Base-by-base conservation (phyloP, 2,888 invertebrate genomes). In the Xestia c-nigrum region DNA sequence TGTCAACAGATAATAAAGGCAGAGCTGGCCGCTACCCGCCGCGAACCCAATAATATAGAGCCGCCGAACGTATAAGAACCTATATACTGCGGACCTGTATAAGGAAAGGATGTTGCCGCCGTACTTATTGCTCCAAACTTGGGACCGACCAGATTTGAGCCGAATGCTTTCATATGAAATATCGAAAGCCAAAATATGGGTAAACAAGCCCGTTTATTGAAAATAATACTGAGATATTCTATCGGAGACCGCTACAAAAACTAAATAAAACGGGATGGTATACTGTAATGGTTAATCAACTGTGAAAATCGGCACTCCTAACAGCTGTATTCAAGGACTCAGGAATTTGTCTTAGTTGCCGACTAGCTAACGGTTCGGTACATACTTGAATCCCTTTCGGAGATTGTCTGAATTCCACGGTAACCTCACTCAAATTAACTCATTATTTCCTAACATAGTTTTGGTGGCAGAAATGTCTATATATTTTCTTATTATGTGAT, bases 1-100 rank as follows among this genome's bases (percentile, higher is more conserved):
- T 93, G 93, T 92, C 91, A 92, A 92, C 92, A 91, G 92, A 93
- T 93, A 94, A 94, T 94, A 94, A 93, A 92, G 89, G 92, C 88
- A 88, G 90, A 90, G 89, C 87, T 90, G 85, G 91, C 90, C 90
- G 85, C 90, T 90, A 89, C 91, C 91, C 90, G 88, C 81, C 88
- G 89, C 89, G 87, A 89, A 91, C 90, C 91, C 92, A 92, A 93
- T 93, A 93, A 91, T 87, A 89, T 80, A 80, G 89, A 90, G 86
- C 88, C 89, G 88, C 86, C 90, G 89, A 90, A 91, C 92, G 88
- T 92, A 90, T 91, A 91, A 88, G 89, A 90, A 90, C 88, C 89
- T 90, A 90, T 91, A 92, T 89, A 89, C 87, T 88, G 83, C 74
- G 87, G 83, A 90, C 90, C 89, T 90, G 90, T 89, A 89, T 91